Percentiles rank a stretch among this genome's conserved stretches.
Evolutionary conservation across 2,888 invertebrate species (phyloP).

Genomic region (Formica aserva): DNA sequence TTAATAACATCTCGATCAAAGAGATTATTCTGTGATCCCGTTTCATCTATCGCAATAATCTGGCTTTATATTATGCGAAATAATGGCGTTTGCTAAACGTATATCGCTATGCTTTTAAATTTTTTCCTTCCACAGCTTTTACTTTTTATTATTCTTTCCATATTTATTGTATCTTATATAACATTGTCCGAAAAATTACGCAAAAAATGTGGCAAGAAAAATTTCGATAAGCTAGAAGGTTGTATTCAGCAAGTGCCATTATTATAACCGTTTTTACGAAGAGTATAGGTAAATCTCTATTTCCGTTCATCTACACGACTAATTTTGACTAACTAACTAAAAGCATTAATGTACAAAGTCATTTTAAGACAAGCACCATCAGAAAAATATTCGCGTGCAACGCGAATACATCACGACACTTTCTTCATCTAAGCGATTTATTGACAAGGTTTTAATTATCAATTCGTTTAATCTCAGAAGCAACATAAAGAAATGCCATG

Average conservation of each 20-base stretch:
- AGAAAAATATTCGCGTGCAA: constrained; percentile 33
- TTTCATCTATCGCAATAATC: background rate
- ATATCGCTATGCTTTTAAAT: constrained; percentile 3
- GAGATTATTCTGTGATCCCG: constrained; percentile 1
- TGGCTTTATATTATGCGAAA: constrained; percentile 13
- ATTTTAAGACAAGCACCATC: constrained; percentile 7
- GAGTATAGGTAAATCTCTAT: constrained; percentile 16
- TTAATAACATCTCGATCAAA: background rate
- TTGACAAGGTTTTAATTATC: constrained; percentile 29
- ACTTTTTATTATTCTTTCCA: background rate
- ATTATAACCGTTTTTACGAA: constrained; percentile 8
- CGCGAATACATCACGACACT: constrained; percentile 8
- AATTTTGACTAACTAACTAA: constrained; percentile 40
- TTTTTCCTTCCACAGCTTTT: background rate
- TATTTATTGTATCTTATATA: background rate
- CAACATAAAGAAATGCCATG: constrained; percentile 25
- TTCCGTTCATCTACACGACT: background rate
- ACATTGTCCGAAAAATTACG: background rate
- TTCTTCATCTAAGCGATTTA: constrained; percentile 23
- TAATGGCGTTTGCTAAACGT: constrained; percentile 22
- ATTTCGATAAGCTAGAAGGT: background rate
- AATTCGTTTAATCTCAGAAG: constrained; percentile 33
- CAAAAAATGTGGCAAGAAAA: constrained; percentile 3
- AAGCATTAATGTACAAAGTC: constrained; percentile 27
- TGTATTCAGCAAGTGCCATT: constrained; percentile 9